Percentiles rank a stretch among this genome's conserved stretches.
phyloP scores from a whole-genome alignment of 2,888 invertebrate species.

The Lysandra bellargus region DNA sequence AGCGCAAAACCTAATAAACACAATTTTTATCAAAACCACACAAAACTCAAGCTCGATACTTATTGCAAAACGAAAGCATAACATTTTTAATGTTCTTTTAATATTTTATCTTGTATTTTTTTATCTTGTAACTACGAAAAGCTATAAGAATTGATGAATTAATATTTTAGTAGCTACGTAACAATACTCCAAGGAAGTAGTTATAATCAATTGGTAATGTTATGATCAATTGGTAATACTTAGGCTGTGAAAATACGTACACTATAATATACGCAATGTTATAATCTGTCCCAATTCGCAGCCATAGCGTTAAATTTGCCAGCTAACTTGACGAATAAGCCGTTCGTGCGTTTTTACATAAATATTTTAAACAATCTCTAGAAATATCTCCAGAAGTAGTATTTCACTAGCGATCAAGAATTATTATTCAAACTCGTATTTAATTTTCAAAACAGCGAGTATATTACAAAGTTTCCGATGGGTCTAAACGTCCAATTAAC shows the following conservation, averaged over 20 bases:
- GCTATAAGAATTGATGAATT: background rate
- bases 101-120: too few species aligned
- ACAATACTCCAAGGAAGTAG: background rate
- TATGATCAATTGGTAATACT: background rate
- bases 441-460: too few species aligned
- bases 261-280: too few species aligned
- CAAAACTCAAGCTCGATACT: background rate
- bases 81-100: background rate
- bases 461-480: background rate
- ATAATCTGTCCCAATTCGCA: too few species aligned
- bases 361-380: too few species aligned
- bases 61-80: background rate
- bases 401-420: too few species aligned
- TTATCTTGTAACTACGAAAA: too few species aligned
- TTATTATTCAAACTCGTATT: too few species aligned
- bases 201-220: background rate
- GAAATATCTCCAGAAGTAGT: too few species aligned
- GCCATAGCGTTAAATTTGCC: too few species aligned
- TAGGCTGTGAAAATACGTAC: background rate
- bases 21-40: slow-evolving; percentile 3
- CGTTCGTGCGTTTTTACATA: too few species aligned
- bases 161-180: background rate
- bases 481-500: background rate
- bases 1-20: background rate
- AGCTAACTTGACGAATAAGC: too few species aligned